These are phyloP conservation scores for Chrysotoxum bicinctum DNA, from an alignment of 2,888 invertebrate species.

Conservation along the genomic window DNA sequence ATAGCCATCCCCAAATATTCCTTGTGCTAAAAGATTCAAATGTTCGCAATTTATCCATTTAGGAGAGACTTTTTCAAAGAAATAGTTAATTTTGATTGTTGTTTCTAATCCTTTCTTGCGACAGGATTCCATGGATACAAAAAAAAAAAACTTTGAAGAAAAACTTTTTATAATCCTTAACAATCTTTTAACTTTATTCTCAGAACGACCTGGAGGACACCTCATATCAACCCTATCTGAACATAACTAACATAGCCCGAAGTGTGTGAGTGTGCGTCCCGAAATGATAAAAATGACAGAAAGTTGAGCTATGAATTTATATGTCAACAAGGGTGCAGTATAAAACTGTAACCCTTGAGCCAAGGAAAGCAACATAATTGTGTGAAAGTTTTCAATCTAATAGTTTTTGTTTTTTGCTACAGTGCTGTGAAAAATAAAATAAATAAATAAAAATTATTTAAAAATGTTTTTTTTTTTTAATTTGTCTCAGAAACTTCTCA, in stretches of 20 bases:
- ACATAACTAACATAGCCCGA: neutral
- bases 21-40: no score
- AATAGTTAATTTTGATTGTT: neutral
- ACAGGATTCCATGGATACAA: neutral
- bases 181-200: neutral
- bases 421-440: neutral
- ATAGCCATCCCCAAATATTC: no score
- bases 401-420: neutral
- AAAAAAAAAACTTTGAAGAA: neutral
- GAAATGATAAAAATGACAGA: conserved; percentile 48
- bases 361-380: conserved; percentile 6
- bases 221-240: neutral
- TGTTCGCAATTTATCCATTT: neutral
- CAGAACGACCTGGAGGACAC: neutral
- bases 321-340: conserved; percentile 61
- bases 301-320: conserved; percentile 39
- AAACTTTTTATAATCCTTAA: neutral
- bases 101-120: no score
- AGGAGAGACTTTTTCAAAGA: neutral
- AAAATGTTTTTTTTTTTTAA: no score
- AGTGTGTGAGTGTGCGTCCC: neutral
- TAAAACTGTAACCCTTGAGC: conserved; percentile 18
- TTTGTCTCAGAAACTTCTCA: no score
- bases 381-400: conserved; percentile 10
- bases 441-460: no score